Evolutionary conservation across 2,113 vertebrate species (phyloP).

Genomic region (Anseranas semipalmata): DNA sequence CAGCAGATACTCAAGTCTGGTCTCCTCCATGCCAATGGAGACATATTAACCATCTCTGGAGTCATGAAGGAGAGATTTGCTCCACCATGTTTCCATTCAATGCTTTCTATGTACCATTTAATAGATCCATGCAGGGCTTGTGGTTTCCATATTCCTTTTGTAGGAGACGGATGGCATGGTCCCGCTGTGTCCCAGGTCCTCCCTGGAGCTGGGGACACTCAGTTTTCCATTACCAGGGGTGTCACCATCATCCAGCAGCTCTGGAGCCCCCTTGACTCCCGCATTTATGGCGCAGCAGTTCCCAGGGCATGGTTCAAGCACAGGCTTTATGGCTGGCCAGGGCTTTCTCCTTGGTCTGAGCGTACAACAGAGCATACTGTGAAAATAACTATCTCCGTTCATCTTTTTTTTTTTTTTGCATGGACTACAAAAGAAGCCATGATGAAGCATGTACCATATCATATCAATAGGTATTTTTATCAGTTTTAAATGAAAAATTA

Average conservation of each 20-base stretch:
- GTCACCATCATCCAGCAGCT: conserved; percentile 45
- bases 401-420: neutral
- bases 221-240: conserved; percentile 31
- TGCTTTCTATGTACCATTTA: neutral
- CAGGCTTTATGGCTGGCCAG: accelerated
- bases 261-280: neutral
- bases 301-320: conserved; percentile 12
- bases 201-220: neutral
- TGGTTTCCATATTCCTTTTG: neutral
- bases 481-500: neutral
- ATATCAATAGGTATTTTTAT: neutral
- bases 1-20: neutral
- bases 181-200: neutral
- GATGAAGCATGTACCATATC: neutral
- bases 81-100: neutral
- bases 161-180: neutral
- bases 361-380: neutral
- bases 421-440: neutral
- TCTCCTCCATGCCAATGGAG: neutral
- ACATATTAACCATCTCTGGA: neutral
- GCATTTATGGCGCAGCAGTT: neutral
- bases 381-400: neutral
- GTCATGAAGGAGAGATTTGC: neutral
- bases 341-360: neutral
- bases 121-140: neutral